Percentiles rank a stretch among this genome's conserved stretches.
Evolutionary conservation across 2,113 vertebrate species (phyloP).

Genomic region (Podarcis raffonei): DNA sequence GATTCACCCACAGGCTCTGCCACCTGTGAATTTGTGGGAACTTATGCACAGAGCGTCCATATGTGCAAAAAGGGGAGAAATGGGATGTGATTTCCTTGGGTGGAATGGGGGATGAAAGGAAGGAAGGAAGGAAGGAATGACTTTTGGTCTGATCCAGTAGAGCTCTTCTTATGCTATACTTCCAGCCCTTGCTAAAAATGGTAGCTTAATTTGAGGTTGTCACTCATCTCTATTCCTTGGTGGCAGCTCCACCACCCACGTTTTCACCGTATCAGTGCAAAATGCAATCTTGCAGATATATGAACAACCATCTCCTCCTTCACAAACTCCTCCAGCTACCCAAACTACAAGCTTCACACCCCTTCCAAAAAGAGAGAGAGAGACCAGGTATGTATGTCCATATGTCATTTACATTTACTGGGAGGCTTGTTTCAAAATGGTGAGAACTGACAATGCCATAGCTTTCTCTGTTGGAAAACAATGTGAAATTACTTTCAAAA

Average conservation of each 20-base stretch:
- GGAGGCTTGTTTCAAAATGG: not conserved
- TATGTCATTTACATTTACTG: not conserved
- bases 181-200: not conserved
- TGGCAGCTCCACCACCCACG: no score
- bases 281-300: not conserved
- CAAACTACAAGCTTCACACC: not conserved
- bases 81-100: not conserved
- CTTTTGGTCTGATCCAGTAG: not conserved
- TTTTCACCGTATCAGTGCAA: not conserved
- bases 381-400: not conserved
- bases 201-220: not conserved
- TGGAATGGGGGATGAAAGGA: no score
- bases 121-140: not conserved
- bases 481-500: no score
- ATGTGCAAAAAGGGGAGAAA: not conserved
- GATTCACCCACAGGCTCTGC: not conserved
- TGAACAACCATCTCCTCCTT: not conserved
- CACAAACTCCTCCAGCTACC: not conserved
- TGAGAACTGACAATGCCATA: not conserved
- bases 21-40: not conserved
- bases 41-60: not conserved
- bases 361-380: no score
- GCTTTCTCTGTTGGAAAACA: not conserved
- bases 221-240: not conserved
- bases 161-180: not conserved